Base-by-base conservation (phyloP, 2,888 invertebrate genomes). In the Cheilosia soror region DNA sequence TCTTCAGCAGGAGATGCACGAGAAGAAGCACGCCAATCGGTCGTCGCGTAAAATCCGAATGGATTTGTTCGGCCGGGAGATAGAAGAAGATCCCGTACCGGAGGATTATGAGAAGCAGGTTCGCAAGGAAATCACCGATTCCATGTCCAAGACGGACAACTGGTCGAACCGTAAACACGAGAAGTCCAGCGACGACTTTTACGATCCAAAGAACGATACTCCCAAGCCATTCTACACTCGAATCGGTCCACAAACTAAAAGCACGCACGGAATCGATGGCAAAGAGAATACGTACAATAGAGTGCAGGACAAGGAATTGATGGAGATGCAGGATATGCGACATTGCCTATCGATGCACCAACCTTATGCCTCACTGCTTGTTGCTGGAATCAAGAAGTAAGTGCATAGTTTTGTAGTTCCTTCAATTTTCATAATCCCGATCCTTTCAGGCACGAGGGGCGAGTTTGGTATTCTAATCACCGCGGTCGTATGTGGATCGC, bases 401-500 rank as follows among this genome's bases (percentile, higher is more conserved):
- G 68, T 31, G 13, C 2, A 11, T 3, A 4, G 4, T 53, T 4
- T 0, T 0, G 9, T 76, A 20, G 5, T n/a, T 29, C 4, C 29
- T 63, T 2, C 13, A 27, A 2, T 15, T 15, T 90, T 20, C 5
- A 27, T 75, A 15, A 7, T 40, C 1, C 73, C 37, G 11, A 37
- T 31, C 55, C 71, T 65, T 63, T 44, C 89, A 97, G 96, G 53
- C 97, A 98, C 91, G 99, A 99, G 93, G 99, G 98, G 13, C 94
- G 99, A 77, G 95, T 95, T 2, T 99, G 99, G 99, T 98, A 98
- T 90, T 96, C 96, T 0, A 94, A 96, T 57, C 98, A 98, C 92
- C 94, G 98, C 89, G 99, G 99, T 0, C 94, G 97, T 51, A 93
- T 99, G 57, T 99, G 99, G 99, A 98, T 99, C 88, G 98, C 98